Percentiles rank a stretch among this genome's conserved stretches.
Evolutionary conservation across 2,113 vertebrate species (phyloP).

Genomic region (Gorsachius goisagi): DNA sequence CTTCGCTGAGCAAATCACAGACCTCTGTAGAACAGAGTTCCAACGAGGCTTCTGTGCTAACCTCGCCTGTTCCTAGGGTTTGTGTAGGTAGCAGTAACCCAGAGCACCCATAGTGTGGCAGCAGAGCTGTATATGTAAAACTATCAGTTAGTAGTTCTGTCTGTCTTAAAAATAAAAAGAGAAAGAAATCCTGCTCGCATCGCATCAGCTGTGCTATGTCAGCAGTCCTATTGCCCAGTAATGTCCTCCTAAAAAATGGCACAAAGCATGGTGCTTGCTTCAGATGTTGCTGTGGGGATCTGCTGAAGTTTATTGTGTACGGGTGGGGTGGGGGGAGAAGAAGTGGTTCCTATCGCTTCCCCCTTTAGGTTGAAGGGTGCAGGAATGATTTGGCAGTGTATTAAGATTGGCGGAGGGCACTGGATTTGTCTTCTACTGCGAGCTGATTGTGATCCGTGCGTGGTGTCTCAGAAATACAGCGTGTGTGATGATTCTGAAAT

Average conservation of each 20-base stretch:
- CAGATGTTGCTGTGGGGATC: background rate
- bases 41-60: background rate
- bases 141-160: background rate
- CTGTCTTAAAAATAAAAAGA: background rate
- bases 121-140: conserved; percentile 57
- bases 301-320: accelerated
- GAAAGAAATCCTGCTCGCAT: background rate
- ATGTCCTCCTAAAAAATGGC: accelerated
- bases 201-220: background rate
- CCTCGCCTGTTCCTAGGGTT: background rate
- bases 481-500: background rate
- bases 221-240: background rate
- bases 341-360: accelerated
- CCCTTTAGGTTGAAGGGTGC: background rate
- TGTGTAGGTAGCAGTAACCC: conserved; percentile 47
- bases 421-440: accelerated
- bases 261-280: accelerated
- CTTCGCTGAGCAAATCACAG: background rate
- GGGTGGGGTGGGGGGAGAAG: accelerated
- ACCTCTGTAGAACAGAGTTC: background rate
- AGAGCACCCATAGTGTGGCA: conserved; percentile 75
- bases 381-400: accelerated
- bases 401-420: accelerated
- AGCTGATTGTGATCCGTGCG: accelerated
- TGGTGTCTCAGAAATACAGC: accelerated